These are phyloP conservation scores for Rhinoraja longicauda DNA, from an alignment of 2,797 vertebrate species.

Conservation along the genomic window DNA sequence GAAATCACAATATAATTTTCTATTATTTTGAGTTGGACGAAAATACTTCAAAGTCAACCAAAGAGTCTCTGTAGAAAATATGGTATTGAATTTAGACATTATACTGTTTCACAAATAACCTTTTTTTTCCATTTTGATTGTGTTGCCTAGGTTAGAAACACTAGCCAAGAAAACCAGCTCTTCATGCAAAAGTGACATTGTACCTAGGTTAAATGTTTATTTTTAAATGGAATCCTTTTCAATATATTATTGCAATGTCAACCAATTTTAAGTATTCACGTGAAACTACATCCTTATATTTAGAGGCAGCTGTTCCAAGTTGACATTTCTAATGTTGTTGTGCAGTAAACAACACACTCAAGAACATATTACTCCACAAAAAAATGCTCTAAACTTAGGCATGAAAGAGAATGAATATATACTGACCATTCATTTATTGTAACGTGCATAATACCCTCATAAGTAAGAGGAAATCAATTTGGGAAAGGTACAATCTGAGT, in stretches of 20 bases:
- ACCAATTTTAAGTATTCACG: neutral
- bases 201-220: neutral
- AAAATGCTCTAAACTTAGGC: too few relatives aligned
- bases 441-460: neutral
- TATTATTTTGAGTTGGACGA: neutral
- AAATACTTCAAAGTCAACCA: neutral
- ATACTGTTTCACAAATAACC: neutral
- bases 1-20: neutral
- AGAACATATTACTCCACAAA: neutral
- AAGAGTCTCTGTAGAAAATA: neutral
- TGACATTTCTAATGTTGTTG: slow-evolving; percentile 23
- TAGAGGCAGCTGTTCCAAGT: neutral
- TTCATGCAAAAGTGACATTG: neutral
- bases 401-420: neutral
- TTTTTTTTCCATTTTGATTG: neutral
- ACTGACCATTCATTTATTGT: neutral
- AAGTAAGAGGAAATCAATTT: neutral
- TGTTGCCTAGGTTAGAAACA: neutral
- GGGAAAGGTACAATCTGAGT: neutral
- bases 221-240: neutral
- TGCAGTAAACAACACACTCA: neutral
- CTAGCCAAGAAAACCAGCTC: neutral
- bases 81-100: neutral
- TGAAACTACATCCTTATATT: neutral
- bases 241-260: neutral